Percentiles rank a stretch among this genome's conserved stretches.
Evolutionary conservation across 2,797 vertebrate genomes (phyloP).

Genomic region (Melanotaenia boesemani): DNA sequence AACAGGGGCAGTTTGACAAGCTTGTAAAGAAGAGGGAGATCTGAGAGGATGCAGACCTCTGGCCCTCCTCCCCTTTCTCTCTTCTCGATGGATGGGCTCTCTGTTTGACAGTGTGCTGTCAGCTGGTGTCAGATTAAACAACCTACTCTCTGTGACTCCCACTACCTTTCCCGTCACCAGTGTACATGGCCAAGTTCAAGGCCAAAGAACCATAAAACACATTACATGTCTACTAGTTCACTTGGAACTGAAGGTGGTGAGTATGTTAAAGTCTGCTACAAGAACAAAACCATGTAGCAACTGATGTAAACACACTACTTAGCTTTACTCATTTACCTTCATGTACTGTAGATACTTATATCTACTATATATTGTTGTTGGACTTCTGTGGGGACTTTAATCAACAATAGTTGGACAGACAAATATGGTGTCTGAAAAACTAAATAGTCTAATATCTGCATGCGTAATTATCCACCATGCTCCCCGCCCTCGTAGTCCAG

Average conservation of each 20-base stretch:
- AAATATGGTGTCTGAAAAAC: neutral
- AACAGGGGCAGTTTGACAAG: conserved; percentile 48
- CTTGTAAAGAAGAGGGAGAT: conserved; percentile 17
- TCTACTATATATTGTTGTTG: neutral
- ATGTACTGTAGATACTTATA: neutral
- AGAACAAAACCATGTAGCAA: neutral
- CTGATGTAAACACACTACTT: neutral
- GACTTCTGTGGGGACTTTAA: neutral
- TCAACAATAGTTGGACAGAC: neutral
- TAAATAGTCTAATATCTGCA: neutral
- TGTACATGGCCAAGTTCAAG: conserved; percentile 4
- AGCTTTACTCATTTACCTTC: neutral
- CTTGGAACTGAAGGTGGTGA: conserved; percentile 1
- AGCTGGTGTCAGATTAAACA: conserved; percentile 37
- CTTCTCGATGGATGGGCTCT: conserved; percentile 4
- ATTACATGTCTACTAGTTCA: no score
- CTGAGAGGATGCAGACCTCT: conserved; percentile 12
- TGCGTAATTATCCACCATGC: neutral
- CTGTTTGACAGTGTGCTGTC: conserved; percentile 46
- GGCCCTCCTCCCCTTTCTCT: conserved; percentile 9
- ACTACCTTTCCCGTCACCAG: conserved; percentile 5
- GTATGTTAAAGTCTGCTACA: neutral
- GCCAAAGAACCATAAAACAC: neutral
- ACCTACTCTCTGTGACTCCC: neutral
- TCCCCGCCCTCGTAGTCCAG: neutral